Percentiles rank a stretch among this genome's conserved stretches.
Conservation (phyloP, 2,113 vertebrate species). For the Nymphicus hollandicus region DNA sequence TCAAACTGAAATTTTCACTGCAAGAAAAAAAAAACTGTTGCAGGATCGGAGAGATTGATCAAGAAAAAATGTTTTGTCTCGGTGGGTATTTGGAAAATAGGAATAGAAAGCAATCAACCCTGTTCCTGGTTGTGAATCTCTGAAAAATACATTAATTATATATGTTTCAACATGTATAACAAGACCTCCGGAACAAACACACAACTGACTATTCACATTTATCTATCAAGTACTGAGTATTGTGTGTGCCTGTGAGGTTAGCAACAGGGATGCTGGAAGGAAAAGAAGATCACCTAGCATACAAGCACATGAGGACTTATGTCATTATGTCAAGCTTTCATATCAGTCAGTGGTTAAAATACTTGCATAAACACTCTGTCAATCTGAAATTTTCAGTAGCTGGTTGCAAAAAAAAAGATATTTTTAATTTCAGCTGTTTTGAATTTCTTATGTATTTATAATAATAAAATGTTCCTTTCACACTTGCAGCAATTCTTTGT, state of each 20-base stretch:
- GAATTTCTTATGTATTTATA: neutral
- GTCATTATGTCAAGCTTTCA: neutral
- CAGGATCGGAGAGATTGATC: neutral
- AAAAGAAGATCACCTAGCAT: neutral
- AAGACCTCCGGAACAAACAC: neutral
- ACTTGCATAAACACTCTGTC: neutral
- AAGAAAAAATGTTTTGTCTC: neutral
- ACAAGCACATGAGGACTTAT: neutral
- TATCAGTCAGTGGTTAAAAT: neutral
- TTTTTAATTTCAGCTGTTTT: neutral
- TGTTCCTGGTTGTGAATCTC: neutral
- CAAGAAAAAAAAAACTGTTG: neutral
- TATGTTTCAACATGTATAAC: neutral
- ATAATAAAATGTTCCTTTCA: slow-evolving; percentile 4
- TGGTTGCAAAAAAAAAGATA: neutral
- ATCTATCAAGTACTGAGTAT: neutral
- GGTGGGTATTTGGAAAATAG: neutral
- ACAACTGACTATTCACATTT: neutral
- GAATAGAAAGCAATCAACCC: neutral
- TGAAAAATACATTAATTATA: neutral
- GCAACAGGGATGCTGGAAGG: neutral
- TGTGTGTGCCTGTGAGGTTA: neutral
- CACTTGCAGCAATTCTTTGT: neutral
- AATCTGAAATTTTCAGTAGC: neutral
- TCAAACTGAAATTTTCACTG: neutral